Conservation (phyloP, 2,888 invertebrate genomes). For the Epistrophe grossulariae region DNA sequence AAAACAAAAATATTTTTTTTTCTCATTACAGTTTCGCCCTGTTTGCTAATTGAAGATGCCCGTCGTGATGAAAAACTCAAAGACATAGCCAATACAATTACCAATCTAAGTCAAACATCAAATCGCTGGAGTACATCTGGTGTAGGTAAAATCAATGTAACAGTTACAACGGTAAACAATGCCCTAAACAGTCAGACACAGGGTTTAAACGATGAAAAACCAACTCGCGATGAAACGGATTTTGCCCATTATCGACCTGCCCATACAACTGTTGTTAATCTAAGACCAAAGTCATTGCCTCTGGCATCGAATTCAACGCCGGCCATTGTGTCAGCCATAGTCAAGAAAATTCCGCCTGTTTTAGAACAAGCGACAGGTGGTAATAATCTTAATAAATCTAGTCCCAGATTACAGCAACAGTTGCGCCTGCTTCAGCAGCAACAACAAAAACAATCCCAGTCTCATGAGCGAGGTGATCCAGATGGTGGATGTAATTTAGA, state of each 20-base stretch:
- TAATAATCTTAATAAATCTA: conserved; percentile 78
- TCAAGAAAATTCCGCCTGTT: conserved; percentile 83
- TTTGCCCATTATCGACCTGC: conserved; percentile 78
- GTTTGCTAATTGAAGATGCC: conserved; percentile 83
- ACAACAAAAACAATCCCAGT: conserved; percentile 79
- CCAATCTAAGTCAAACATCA: conserved; percentile 86
- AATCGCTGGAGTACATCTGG: conserved; percentile 83
- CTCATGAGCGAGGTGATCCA: conserved; percentile 89
- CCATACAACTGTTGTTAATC: conserved; percentile 76
- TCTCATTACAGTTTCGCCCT: conserved; percentile 80
- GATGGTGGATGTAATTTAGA: conserved; percentile 89
- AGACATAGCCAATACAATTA: conserved; percentile 93
- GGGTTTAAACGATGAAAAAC: conserved; percentile 78
- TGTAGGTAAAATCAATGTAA: conserved; percentile 85
- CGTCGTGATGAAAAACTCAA: conserved; percentile 90
- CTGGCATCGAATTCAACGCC: conserved; percentile 83
- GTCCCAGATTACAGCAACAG: conserved; percentile 81
- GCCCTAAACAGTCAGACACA: conserved; percentile 79
- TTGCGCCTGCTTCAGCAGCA: conserved; percentile 81
- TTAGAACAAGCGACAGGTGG: conserved; percentile 77
- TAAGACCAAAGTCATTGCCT: conserved; percentile 83
- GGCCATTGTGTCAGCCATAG: conserved; percentile 84
- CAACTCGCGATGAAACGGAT: conserved; percentile 83
- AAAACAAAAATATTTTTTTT: not conserved
- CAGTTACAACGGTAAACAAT: conserved; percentile 84